Evolutionary conservation across 1,140 invertebrate species (phyloP).

Genomic region (Caligus rogercresseyi): DNA sequence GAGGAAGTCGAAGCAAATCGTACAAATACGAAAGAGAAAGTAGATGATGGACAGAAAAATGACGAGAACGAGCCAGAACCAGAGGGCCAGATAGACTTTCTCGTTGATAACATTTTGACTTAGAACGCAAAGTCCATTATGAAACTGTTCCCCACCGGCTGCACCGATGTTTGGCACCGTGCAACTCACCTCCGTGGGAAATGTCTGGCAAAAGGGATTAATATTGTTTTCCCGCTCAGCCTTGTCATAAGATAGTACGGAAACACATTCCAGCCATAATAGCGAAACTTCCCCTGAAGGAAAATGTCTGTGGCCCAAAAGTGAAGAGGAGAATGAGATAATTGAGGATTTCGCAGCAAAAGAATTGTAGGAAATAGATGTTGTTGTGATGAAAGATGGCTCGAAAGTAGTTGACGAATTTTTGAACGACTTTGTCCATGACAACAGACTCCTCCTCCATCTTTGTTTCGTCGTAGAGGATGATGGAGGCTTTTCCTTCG

Average conservation of each 20-base stretch:
- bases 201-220: conserved; percentile 61
- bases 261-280: conserved; percentile 30
- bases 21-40: conserved; percentile 6
- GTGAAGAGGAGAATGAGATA: conserved; percentile 31
- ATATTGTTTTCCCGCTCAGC: conserved; percentile 36
- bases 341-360: conserved; percentile 23
- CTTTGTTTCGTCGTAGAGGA: neutral
- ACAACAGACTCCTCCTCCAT: conserved; percentile 13
- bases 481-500: conserved; percentile 15
- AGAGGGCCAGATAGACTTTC: conserved; percentile 26
- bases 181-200: conserved; percentile 34
- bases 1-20: conserved; percentile 5
- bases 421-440: conserved; percentile 14
- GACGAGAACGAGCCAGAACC: conserved; percentile 26
- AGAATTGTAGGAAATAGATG: conserved; percentile 10
- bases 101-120: conserved; percentile 26
- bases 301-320: conserved; percentile 32
- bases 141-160: conserved; percentile 18
- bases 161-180: conserved; percentile 19
- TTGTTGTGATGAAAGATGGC: conserved; percentile 16
- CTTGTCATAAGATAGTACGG: conserved; percentile 24
- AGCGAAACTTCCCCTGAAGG: conserved; percentile 33
- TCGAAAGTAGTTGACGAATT: conserved; percentile 19
- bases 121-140: conserved; percentile 24
- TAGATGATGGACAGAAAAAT: conserved; percentile 22